phyloP scores from a whole-genome alignment of 64 coral and sea anemone genomes.

The Pachyseris speciosa region DNA sequence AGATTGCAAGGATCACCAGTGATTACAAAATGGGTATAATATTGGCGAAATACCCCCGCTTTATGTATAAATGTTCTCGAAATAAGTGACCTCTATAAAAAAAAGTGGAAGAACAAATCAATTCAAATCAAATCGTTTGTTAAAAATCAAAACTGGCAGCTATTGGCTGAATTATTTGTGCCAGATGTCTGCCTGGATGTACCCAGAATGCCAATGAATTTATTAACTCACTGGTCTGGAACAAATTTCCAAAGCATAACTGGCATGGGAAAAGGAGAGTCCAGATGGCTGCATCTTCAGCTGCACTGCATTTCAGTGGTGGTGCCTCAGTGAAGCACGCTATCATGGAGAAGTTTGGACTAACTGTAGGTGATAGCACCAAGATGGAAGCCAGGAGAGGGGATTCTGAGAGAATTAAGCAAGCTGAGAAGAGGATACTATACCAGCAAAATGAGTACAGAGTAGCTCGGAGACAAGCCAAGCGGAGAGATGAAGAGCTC shows the following conservation, averaged over 20 bases:
- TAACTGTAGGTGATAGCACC: constrained; percentile 22
- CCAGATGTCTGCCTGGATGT: constrained; percentile 59
- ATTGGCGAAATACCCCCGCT: too few relatives aligned
- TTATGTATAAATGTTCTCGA: too few relatives aligned
- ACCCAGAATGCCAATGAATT: constrained; percentile 66
- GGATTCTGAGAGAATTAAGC: constrained; percentile 56
- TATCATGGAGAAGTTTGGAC: constrained; percentile 44
- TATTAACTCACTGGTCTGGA: constrained; percentile 34
- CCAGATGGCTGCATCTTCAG: constrained; percentile 44
- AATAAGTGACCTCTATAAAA: too few relatives aligned
- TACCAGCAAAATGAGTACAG: constrained; percentile 70
- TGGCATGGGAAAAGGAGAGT: constrained; percentile 30
- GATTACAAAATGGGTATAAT: too few relatives aligned
- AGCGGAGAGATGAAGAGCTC: constrained; percentile 46
- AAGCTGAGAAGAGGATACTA: constrained; percentile 28
- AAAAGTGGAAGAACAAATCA: too few relatives aligned
- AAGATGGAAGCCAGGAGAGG: constrained; percentile 35
- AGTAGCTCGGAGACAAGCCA: constrained; percentile 53
- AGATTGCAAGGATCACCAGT: too few relatives aligned
- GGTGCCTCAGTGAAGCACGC: constrained; percentile 45
- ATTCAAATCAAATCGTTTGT: too few relatives aligned
- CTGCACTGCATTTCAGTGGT: constrained; percentile 61
- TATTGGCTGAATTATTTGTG: too few relatives aligned
- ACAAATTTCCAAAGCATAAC: constrained; percentile 63
- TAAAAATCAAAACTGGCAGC: too few relatives aligned